phyloP scores from a whole-genome alignment of 2,888 invertebrate genomes.

The Drosophila meridiana region DNA sequence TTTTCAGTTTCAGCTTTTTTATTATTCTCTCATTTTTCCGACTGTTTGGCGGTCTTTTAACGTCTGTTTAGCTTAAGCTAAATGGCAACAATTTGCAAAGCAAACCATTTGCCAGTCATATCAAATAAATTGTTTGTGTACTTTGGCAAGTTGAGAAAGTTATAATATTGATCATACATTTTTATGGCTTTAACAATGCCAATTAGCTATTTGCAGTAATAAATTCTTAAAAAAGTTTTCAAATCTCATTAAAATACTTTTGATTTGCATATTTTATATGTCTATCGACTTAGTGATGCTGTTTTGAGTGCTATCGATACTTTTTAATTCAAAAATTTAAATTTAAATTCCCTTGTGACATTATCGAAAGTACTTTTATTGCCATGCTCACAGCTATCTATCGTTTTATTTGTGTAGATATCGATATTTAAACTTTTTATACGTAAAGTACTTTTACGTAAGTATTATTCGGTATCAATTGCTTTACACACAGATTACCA shows the following conservation, averaged over 20 bases:
- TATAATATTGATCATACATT: background rate
- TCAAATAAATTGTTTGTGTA: constrained; percentile 14
- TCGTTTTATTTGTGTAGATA: too few species aligned
- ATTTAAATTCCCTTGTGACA: background rate
- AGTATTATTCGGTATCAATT: background rate
- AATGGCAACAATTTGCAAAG: constrained; percentile 28
- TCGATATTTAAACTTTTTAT: background rate
- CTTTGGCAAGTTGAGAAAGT: background rate
- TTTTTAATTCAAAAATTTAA: background rate
- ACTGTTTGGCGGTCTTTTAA: constrained; percentile 7
- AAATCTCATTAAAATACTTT: background rate
- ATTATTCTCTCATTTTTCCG: constrained; percentile 16
- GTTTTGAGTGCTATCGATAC: background rate
- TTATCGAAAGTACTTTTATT: background rate
- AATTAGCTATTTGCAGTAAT: background rate
- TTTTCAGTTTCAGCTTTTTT: constrained; percentile 37
- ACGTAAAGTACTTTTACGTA: too few species aligned
- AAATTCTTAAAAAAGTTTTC: background rate
- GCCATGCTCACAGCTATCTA: background rate
- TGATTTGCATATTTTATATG: background rate
- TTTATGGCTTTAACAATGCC: background rate
- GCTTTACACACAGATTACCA: background rate
- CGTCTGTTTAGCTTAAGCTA: constrained; percentile 9
- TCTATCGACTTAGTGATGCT: background rate
- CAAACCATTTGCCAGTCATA: constrained; percentile 21